Conservation (phyloP, 2,113 vertebrate genomes). For the Carassius carassius region DNA sequence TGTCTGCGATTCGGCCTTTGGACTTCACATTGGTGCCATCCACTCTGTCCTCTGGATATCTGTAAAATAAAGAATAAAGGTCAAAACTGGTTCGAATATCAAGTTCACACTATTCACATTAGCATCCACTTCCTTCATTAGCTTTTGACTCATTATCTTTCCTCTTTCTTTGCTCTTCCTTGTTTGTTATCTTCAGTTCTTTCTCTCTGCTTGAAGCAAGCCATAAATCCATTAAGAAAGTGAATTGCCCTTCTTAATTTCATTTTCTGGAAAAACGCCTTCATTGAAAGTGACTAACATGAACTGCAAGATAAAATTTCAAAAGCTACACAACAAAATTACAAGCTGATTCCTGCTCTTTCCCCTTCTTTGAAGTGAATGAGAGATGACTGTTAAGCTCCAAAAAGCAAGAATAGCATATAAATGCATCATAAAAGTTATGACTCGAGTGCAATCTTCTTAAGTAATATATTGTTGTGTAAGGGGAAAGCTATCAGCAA, state of each 20-base stretch:
- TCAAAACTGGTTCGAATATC: background rate
- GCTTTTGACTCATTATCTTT: background rate
- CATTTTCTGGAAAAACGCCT: background rate
- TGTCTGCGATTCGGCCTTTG: constrained; percentile 63
- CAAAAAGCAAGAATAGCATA: background rate
- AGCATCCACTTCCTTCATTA: background rate
- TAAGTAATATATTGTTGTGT: background rate
- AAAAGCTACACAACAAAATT: background rate
- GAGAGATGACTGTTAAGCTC: background rate
- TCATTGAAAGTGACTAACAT: background rate
- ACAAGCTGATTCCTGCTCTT: background rate
- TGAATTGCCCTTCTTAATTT: background rate
- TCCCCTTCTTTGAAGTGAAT: background rate
- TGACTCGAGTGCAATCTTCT: background rate
- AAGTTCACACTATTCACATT: background rate
- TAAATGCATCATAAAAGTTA: background rate
- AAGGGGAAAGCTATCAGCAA: background rate
- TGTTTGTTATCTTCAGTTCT: background rate
- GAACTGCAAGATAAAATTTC: background rate
- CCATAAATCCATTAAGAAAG: background rate
- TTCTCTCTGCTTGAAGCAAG: background rate
- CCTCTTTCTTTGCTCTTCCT: background rate
- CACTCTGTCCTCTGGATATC: constrained; percentile 55
- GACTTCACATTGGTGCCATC: constrained; percentile 46
- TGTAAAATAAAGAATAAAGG: constrained; percentile 51